A percentile compares a stretch with the other conserved stretches of the same genome.
These are phyloP conservation scores for Dryobotodes eremita DNA, from an alignment of 2,888 invertebrate genomes.

Conservation along the genomic window DNA sequence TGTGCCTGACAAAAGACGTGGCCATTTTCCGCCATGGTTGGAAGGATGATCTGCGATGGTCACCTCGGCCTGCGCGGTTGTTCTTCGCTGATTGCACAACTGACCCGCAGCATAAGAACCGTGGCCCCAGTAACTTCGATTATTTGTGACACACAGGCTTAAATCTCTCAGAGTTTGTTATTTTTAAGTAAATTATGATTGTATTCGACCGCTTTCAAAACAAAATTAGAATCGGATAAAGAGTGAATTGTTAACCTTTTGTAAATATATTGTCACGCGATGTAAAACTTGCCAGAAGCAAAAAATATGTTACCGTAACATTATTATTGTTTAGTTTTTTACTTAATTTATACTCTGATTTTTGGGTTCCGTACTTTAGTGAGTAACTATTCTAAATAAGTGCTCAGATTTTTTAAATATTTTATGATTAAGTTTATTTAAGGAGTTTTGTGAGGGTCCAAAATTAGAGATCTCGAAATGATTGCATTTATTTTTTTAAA, in stretches of 20 bases:
- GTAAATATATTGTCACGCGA: conserved; percentile 41
- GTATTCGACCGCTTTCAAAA: conserved; percentile 36
- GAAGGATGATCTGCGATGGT: not conserved
- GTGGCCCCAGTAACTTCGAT: conserved; percentile 14
- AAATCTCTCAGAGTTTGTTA: not conserved
- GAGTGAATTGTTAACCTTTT: conserved; percentile 34
- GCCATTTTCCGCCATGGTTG: not conserved
- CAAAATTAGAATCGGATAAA: conserved; percentile 30
- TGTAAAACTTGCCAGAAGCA: conserved; percentile 60
- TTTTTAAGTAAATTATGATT: not conserved
- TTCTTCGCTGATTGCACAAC: not conserved
- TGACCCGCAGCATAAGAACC: not conserved
- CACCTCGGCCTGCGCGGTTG: not conserved
- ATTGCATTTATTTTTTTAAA: conserved; percentile 56
- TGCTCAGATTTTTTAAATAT: conserved; percentile 30
- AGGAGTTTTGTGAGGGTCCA: conserved; percentile 57
- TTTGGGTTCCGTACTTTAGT: conserved; percentile 45
- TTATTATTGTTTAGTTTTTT: conserved; percentile 8
- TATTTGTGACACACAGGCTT: conserved; percentile 16
- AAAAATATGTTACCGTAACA: conserved; percentile 66
- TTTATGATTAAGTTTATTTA: conserved; percentile 38
- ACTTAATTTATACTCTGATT: conserved; percentile 42
- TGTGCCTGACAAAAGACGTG: not conserved
- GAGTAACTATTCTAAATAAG: conserved; percentile 36
- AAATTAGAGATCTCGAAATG: conserved; percentile 62